Evolutionary conservation across 1,140 invertebrate genomes (phyloP).

Genomic region (Acromyrmex heyeri): DNA sequence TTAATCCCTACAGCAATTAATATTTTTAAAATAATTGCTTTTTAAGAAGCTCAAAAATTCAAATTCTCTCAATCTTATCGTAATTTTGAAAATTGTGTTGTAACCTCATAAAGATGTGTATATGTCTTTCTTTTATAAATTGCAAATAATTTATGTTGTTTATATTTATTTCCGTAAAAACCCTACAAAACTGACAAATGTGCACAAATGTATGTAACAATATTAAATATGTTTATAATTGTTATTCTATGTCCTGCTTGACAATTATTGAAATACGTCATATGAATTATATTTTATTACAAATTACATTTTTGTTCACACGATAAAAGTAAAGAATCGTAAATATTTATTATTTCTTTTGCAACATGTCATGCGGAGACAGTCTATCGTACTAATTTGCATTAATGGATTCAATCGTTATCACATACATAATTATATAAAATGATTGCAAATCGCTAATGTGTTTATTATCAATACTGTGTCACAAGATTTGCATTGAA

Average conservation of each 20-base stretch:
- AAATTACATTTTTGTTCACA: not conserved
- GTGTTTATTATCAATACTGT: not conserved
- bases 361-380: not conserved
- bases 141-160: too few species aligned
- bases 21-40: too few species aligned
- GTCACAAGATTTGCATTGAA: not conserved
- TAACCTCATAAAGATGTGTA: too few species aligned
- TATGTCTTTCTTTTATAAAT: too few species aligned
- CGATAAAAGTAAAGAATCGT: not conserved
- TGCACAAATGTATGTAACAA: not conserved
- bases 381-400: conserved; percentile 32
- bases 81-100: too few species aligned
- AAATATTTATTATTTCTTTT: conserved; percentile 18
- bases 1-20: too few species aligned
- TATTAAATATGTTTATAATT: not conserved
- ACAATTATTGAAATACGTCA: not conserved
- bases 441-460: conserved; percentile 1
- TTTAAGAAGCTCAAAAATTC: too few species aligned
- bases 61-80: too few species aligned
- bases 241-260: not conserved
- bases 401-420: not conserved
- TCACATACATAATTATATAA: not conserved
- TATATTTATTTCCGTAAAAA: not conserved
- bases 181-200: not conserved
- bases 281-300: not conserved